Evolutionary conservation across 2,113 vertebrate species (phyloP).

Genomic region (Percopsis transmontana): DNA sequence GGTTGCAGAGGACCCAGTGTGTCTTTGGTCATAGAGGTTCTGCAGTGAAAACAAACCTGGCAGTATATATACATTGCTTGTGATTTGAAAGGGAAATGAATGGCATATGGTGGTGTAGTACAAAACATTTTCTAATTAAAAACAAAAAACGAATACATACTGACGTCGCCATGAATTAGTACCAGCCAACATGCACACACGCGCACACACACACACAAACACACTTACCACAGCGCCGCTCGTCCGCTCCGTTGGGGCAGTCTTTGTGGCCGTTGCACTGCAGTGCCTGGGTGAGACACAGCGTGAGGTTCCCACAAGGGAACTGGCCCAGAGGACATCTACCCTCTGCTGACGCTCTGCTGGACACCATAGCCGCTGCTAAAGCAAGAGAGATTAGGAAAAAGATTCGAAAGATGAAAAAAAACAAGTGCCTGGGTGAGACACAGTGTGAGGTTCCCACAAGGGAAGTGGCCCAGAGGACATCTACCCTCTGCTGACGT

Average conservation of each 20-base stretch:
- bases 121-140: no score
- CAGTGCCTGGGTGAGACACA: slow-evolving; percentile 76
- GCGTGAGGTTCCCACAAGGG: slow-evolving; percentile 81
- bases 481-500: slow-evolving; percentile 58
- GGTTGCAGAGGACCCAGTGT: no score
- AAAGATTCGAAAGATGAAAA: background rate
- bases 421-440: slow-evolving; percentile 71
- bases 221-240: slow-evolving; percentile 77
- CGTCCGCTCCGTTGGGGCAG: slow-evolving; percentile 82
- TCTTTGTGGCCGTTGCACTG: slow-evolving; percentile 82
- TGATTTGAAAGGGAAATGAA: no score
- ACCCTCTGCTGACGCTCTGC: slow-evolving; percentile 21
- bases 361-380: slow-evolving; percentile 56
- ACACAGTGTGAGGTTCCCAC: slow-evolving; percentile 79
- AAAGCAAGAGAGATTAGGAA: background rate
- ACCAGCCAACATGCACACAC: background rate
- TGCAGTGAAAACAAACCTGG: no score
- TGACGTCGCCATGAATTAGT: no score
- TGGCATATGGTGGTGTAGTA: no score
- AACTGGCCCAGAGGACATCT: slow-evolving; percentile 82
- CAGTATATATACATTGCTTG: no score
- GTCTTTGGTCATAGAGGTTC: no score
- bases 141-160: background rate
- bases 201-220: background rate
- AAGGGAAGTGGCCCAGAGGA: slow-evolving; percentile 81